Evolutionary conservation across 2,888 invertebrate species (phyloP).

Genomic region (Amphimallon solstitiale): DNA sequence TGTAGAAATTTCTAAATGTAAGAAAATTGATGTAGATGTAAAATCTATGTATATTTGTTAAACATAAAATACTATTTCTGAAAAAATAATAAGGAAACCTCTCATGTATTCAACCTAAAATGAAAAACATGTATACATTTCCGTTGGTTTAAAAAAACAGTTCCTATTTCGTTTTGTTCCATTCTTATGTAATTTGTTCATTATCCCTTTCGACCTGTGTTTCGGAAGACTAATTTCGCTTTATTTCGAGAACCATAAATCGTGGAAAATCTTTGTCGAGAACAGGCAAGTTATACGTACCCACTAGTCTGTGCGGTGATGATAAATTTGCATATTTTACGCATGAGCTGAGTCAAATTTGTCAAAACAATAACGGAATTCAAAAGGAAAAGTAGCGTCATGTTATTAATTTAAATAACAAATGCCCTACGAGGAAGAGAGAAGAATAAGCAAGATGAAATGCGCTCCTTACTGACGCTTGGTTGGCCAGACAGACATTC

Average conservation of each 20-base stretch:
- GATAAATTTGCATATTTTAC: slow-evolving; percentile 44
- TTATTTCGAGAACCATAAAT: slow-evolving; percentile 25
- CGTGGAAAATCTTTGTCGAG: slow-evolving; percentile 19
- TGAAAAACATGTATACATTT: not conserved
- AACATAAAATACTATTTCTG: too few species aligned
- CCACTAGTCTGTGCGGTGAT: slow-evolving; percentile 11
- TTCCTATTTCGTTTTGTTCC: not conserved
- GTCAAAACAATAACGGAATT: slow-evolving; percentile 38
- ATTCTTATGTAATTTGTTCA: slow-evolving; percentile 13
- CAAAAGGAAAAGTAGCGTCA: slow-evolving; percentile 19
- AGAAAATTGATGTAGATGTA: too few species aligned
- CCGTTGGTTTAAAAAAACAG: not conserved
- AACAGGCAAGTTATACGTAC: not conserved
- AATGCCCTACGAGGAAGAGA: slow-evolving; percentile 8
- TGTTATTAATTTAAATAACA: slow-evolving; percentile 35
- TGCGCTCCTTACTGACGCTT: slow-evolving; percentile 2
- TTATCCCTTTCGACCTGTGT: slow-evolving; percentile 18
- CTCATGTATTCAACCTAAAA: too few species aligned
- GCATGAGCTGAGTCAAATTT: slow-evolving; percentile 39
- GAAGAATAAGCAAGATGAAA: slow-evolving; percentile 10
- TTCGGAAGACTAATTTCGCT: slow-evolving; percentile 18
- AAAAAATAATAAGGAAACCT: too few species aligned
- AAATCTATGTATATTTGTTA: too few species aligned
- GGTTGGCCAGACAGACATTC: not conserved
- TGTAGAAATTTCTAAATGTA: too few species aligned